A percentile compares a stretch with the other conserved stretches of the same genome.
Evolutionary conservation across 2,113 vertebrate genomes (phyloP).

Genomic region (Salvator merianae): DNA sequence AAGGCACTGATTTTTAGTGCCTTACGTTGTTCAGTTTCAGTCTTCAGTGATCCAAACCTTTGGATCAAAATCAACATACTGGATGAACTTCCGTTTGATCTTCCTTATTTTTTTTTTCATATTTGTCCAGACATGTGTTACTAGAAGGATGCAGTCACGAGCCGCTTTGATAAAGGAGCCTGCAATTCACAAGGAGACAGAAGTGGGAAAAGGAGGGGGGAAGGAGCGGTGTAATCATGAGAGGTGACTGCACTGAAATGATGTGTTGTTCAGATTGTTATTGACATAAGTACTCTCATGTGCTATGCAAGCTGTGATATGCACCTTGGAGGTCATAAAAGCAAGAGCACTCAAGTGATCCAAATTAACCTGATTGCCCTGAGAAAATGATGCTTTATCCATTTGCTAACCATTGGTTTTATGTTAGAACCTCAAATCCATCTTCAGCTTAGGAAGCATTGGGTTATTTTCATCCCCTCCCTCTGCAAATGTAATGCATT

Average conservation of each 20-base stretch:
- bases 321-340: slow-evolving; percentile 30
- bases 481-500: not conserved
- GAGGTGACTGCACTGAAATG: slow-evolving; percentile 24
- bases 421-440: not conserved
- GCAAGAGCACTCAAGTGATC: slow-evolving; percentile 49
- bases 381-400: slow-evolving; percentile 15
- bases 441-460: not conserved
- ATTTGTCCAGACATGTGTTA: not conserved
- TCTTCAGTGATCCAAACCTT: slow-evolving; percentile 33
- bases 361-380: slow-evolving; percentile 36
- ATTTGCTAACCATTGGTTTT: slow-evolving; percentile 14
- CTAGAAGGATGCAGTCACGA: not conserved
- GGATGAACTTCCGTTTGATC: not conserved
- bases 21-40: not conserved
- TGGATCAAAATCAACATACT: slow-evolving; percentile 28
- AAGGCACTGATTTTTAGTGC: not conserved
- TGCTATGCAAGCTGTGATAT: slow-evolving; percentile 44
- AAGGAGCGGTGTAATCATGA: not conserved
- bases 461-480: too few relatives aligned
- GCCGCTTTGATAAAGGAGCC: not conserved
- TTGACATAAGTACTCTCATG: slow-evolving; percentile 25
- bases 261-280: slow-evolving; percentile 32
- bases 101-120: not conserved
- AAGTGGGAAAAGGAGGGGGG: not conserved
- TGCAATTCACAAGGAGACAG: slow-evolving; percentile 23